These are phyloP conservation scores for Seira sanloemensis DNA, from an alignment of 2,888 invertebrate species.

Conservation along the genomic window DNA sequence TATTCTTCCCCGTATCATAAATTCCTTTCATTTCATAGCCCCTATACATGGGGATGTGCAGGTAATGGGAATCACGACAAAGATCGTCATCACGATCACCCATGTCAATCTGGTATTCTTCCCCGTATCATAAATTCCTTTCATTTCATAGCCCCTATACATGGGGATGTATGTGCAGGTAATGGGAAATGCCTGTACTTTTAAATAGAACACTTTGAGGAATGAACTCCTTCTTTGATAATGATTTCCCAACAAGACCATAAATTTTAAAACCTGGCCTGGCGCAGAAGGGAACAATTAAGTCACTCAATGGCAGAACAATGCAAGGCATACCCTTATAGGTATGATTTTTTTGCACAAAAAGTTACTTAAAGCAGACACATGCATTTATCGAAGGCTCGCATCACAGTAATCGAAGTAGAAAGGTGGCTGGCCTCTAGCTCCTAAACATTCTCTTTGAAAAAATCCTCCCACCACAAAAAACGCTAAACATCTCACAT, in stretches of 20 bases:
- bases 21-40: not conserved
- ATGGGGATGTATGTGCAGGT: not conserved
- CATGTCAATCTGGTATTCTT: not conserved
- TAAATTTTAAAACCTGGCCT: not conserved
- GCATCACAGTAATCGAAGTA: conserved; percentile 62
- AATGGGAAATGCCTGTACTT: too few relatives aligned
- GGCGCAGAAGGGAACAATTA: not conserved
- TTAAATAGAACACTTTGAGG: not conserved
- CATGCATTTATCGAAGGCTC: conserved; percentile 49
- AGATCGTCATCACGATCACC: not conserved
- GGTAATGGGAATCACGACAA: not conserved
- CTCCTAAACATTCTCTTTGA: conserved; percentile 27
- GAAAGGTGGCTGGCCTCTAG: conserved; percentile 66
- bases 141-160: not conserved
- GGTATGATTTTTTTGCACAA: not conserved
- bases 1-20: not conserved
- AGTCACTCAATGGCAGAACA: not conserved
- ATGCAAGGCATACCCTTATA: not conserved
- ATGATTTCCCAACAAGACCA: not conserved
- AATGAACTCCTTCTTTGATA: not conserved
- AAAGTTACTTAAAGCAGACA: conserved; percentile 1
- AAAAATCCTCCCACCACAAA: conserved; percentile 56
- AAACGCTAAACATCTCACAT: not conserved
- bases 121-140: not conserved
- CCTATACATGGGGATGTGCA: not conserved